Percentiles rank a stretch among this genome's conserved stretches.
phyloP scores from a whole-genome alignment of 64 coral and sea anemone species.

The Trachythela sp. region DNA sequence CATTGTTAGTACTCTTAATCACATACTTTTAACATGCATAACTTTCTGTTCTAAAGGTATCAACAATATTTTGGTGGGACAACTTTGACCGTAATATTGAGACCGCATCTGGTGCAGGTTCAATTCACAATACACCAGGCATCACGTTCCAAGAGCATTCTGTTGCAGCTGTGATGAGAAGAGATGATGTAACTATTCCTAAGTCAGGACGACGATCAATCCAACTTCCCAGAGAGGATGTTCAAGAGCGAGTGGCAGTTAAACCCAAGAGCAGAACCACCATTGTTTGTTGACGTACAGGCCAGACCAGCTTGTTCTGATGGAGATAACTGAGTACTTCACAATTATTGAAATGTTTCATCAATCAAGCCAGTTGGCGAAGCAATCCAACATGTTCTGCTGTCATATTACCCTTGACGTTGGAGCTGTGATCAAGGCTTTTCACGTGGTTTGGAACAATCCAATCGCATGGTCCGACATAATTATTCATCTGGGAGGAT shows the following conservation, averaged over 20 bases:
- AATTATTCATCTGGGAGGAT: slow-evolving; percentile 6
- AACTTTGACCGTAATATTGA: slow-evolving; percentile 11
- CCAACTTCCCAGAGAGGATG: no score
- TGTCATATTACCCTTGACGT: background rate
- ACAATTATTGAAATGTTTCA: background rate
- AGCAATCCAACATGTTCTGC: background rate
- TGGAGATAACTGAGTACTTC: background rate
- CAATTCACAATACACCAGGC: slow-evolving; percentile 14
- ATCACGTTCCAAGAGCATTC: background rate
- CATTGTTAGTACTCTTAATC: no score
- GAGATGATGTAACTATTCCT: background rate
- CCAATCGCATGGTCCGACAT: background rate
- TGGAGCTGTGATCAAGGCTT: background rate
- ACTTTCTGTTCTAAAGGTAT: no score
- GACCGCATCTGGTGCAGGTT: background rate
- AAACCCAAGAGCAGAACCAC: background rate
- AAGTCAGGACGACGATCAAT: background rate
- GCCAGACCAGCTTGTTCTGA: no score
- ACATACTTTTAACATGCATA: no score
- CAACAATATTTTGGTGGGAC: background rate
- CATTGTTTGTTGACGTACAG: background rate
- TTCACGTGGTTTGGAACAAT: slow-evolving; percentile 14
- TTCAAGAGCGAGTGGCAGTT: no score
- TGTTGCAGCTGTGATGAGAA: background rate
- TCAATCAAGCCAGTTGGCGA: background rate